Evolutionary conservation across 2,888 invertebrate species (phyloP).

Genomic region (Melangyna quadrimaculata): DNA sequence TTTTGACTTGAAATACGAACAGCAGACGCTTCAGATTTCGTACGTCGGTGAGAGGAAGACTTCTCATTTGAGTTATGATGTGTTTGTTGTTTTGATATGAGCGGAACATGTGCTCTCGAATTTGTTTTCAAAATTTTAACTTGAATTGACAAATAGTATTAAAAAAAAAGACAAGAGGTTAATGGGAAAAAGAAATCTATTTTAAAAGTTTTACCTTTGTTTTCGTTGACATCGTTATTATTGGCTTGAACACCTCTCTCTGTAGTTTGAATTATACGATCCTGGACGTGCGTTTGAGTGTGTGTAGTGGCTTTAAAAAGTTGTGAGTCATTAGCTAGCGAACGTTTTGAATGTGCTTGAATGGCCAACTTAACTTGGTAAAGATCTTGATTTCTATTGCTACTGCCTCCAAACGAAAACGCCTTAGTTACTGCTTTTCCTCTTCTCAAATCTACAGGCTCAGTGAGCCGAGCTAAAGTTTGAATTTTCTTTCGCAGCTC

Average conservation of each 20-base stretch:
- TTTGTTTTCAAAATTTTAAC: constrained; percentile 79
- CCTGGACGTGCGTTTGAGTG: constrained; percentile 76
- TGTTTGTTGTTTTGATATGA: constrained; percentile 41
- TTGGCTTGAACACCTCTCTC: constrained; percentile 79
- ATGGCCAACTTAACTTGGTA: constrained; percentile 81
- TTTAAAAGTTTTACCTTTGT: constrained; percentile 73
- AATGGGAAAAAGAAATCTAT: background rate
- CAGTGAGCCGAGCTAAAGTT: constrained; percentile 83
- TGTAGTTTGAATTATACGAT: constrained; percentile 76
- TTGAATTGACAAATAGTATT: constrained; percentile 50
- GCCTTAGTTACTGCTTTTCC: constrained; percentile 78
- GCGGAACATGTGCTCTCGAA: constrained; percentile 78
- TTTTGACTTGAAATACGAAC: constrained; percentile 55
- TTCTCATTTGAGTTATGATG: constrained; percentile 74
- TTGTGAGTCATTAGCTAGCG: constrained; percentile 78
- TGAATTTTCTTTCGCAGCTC: constrained; percentile 85
- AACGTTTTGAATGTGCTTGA: constrained; percentile 80
- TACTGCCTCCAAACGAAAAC: constrained; percentile 79
- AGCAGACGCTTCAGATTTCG: constrained; percentile 79
- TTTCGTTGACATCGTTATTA: constrained; percentile 77
- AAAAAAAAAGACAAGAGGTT: background rate
- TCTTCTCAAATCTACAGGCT: constrained; percentile 79
- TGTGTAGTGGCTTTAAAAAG: constrained; percentile 78
- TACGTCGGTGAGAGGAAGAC: constrained; percentile 77
- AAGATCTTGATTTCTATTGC: constrained; percentile 80